These are phyloP conservation scores for Cantharis rufa DNA, from an alignment of 2,888 invertebrate species.

Conservation along the genomic window DNA sequence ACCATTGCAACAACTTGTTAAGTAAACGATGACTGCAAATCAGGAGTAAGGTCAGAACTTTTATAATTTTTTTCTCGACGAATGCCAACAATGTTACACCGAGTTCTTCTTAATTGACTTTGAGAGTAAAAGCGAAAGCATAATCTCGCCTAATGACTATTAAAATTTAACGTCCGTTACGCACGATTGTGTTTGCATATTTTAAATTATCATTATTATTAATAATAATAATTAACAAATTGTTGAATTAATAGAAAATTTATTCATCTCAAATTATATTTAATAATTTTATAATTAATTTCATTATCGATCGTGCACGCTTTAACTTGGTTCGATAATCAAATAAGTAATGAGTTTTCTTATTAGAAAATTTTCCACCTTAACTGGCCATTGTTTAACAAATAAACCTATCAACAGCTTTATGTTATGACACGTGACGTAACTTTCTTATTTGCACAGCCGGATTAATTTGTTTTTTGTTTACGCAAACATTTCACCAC, in stretches of 20 bases:
- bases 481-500: background rate
- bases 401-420: background rate
- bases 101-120: background rate
- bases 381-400: background rate
- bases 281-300: background rate
- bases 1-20: slow-evolving; percentile 21
- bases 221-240: background rate
- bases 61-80: background rate
- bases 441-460: background rate
- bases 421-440: background rate
- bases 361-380: background rate
- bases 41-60: slow-evolving; percentile 13
- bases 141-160: background rate
- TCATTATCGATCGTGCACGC: background rate
- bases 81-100: background rate
- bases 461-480: background rate
- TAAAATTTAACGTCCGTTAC: background rate
- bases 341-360: background rate
- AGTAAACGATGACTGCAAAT: slow-evolving; percentile 21
- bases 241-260: background rate
- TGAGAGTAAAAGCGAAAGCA: background rate
- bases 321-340: background rate
- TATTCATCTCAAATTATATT: background rate
- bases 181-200: background rate
- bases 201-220: background rate